These are phyloP conservation scores for Bubo bubo DNA, from an alignment of 2,113 vertebrate genomes.

Conservation along the genomic window DNA sequence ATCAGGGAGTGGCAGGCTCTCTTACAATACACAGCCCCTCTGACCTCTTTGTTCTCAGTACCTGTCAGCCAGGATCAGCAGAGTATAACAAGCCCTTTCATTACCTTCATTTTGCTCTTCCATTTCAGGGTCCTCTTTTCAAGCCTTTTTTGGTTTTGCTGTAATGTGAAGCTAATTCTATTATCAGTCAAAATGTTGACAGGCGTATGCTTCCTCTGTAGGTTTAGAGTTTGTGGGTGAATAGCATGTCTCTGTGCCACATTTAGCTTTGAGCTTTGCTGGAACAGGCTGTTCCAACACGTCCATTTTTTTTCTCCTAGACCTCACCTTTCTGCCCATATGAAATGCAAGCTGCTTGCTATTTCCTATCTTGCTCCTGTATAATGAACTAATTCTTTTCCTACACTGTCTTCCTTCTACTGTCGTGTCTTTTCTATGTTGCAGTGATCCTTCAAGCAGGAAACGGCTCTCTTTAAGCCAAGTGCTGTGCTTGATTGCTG, in stretches of 20 bases:
- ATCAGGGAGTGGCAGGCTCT: not conserved
- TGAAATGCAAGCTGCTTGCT: constrained; percentile 26
- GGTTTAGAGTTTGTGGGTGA: constrained; percentile 46
- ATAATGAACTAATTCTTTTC: not conserved
- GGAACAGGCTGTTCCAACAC: constrained; percentile 11
- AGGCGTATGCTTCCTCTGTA: not conserved
- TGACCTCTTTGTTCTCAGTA: not conserved
- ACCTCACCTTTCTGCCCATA: constrained; percentile 38
- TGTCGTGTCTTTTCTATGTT: not conserved
- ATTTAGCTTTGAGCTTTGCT: constrained; percentile 27
- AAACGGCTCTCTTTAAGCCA: not conserved
- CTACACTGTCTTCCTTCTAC: not conserved
- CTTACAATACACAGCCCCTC: not conserved
- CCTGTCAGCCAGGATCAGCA: not conserved
- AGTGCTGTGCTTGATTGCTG: not conserved
- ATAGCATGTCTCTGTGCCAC: not conserved
- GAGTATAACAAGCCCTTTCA: not conserved
- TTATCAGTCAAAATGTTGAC: constrained; percentile 38
- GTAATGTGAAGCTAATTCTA: constrained; percentile 9
- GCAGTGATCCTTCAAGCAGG: not conserved
- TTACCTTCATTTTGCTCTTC: not conserved
- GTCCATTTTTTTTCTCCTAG: not conserved
- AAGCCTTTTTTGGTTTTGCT: not conserved
- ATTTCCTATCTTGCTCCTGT: not conserved
- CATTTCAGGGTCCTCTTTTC: not conserved